These are phyloP conservation scores for Colius striatus DNA, from an alignment of 2,113 vertebrate genomes.

Conservation along the genomic window DNA sequence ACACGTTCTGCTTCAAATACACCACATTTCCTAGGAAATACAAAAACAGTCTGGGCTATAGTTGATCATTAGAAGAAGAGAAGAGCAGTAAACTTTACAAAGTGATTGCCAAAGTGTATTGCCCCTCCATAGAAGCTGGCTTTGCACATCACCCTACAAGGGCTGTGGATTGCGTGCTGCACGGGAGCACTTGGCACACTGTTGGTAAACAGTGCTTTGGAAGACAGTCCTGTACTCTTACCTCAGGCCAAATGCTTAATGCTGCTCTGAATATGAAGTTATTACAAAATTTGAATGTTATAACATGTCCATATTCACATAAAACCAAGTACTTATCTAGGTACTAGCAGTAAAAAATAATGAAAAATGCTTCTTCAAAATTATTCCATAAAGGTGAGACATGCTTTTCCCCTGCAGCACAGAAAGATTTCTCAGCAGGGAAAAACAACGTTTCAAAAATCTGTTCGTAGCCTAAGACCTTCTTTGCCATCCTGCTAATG, in stretches of 20 bases:
- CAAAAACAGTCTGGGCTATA: neutral
- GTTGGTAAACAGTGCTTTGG: neutral
- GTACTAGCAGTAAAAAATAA: neutral
- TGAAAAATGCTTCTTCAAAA: neutral
- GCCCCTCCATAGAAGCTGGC: neutral
- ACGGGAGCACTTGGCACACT: accelerated
- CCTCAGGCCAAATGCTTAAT: neutral
- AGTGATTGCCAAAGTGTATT: accelerated
- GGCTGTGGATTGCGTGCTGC: neutral
- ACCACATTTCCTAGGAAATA: accelerated
- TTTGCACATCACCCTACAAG: neutral
- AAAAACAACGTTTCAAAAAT: neutral
- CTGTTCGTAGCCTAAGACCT: neutral
- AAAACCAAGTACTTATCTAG: neutral
- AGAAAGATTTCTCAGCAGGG: neutral
- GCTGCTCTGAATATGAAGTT: neutral
- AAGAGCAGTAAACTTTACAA: neutral
- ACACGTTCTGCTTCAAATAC: neutral
- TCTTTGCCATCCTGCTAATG: neutral
- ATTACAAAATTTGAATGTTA: neutral
- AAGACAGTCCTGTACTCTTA: neutral
- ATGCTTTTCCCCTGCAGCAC: neutral
- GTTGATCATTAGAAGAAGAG: neutral
- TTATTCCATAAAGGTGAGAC: neutral
- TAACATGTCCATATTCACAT: neutral